These are phyloP conservation scores for Thalassaphorura encarpata DNA, from an alignment of 1,140 invertebrate genomes.

Conservation along the genomic window DNA sequence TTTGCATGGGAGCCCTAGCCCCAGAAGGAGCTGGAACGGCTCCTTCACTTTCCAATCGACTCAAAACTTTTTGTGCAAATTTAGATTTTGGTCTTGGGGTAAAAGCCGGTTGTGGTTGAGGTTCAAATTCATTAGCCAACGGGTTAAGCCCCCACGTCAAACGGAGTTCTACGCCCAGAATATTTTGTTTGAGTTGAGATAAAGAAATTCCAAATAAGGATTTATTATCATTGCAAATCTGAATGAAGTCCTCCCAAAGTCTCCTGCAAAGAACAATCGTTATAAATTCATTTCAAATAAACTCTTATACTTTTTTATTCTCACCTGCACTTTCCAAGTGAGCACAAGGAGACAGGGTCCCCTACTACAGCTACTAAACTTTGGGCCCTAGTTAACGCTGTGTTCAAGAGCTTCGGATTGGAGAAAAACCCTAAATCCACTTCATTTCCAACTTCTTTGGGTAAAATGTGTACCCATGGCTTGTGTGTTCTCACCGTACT, in stretches of 20 bases:
- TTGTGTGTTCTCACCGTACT: conserved; percentile 69
- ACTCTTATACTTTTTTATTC: conserved; percentile 9
- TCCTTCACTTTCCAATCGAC: too few species aligned
- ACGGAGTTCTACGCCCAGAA: conserved; percentile 62
- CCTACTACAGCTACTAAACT: conserved; percentile 78
- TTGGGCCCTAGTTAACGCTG: conserved; percentile 75
- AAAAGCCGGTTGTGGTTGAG: conserved; percentile 2
- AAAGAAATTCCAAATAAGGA: conserved; percentile 65
- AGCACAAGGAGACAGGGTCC: conserved; percentile 73
- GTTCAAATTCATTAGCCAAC: conserved; percentile 43
- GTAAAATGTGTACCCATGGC: conserved; percentile 48
- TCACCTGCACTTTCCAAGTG: conserved; percentile 66
- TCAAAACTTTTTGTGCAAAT: too few species aligned
- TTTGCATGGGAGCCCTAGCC: too few species aligned
- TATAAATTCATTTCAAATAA: background rate
- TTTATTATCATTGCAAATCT: conserved; percentile 60
- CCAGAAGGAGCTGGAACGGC: too few species aligned
- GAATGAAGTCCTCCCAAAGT: conserved; percentile 72
- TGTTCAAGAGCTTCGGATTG: conserved; percentile 73
- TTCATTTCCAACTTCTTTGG: conserved; percentile 44
- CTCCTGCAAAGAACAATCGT: conserved; percentile 42
- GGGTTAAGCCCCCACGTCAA: conserved; percentile 69
- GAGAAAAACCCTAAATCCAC: conserved; percentile 76
- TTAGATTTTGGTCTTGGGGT: background rate
- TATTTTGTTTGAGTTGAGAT: conserved; percentile 52